Base-by-base conservation (phyloP, 2,797 vertebrate species). In the Protonibea diacanthus region DNA sequence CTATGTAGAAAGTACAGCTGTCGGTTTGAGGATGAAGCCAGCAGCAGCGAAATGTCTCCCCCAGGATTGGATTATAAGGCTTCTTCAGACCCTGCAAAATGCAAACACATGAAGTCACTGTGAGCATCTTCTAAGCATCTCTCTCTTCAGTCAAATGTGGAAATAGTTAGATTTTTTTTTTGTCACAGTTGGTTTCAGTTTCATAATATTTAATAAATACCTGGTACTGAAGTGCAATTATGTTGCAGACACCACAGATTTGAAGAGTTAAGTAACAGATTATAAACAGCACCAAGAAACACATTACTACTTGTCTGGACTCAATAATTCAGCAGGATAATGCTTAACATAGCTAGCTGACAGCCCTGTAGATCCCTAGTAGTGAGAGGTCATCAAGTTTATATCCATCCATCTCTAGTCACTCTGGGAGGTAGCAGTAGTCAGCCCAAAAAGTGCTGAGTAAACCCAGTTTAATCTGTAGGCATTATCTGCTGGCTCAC, bases 1-100 rank as follows among this genome's bases (percentile, higher is more conserved):
- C 97, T 49, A 99, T 95, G 93, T 99, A 99, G 95, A 98, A 99
- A 1, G 97, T 99, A 76, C 96, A 97, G 92, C 98, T 99, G 93
- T 97, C 86, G 0, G 96, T 98, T 89, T 97, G 88, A 27, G 98
- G 97, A 88, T 99, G 97, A 79, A 96, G 95, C 98, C 98, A 99
- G 93, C 97, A 96, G 94, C 98, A 99, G 86, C 98, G 98, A 91
- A 99, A 99, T 0, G 94, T 97, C 93, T 99, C 98, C 75, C 98
- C 98, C 66, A 99, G 93, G 86, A 99, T 96, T 29, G 98, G 98
- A 88, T 99, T 99, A 91, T 99, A 99, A 81, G 98, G 98, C 93
- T 99, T 99, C 93, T 98, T 99, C 88, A 99, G 96, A 69, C 98
- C 98, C 98, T 99, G 88, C 20, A 88, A 88, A 74, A 74, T 0